Evolutionary conservation across 2,113 vertebrate species (phyloP), one percentile per base, ranked within the genome.

Genomic region (Natator depressus): DNA sequence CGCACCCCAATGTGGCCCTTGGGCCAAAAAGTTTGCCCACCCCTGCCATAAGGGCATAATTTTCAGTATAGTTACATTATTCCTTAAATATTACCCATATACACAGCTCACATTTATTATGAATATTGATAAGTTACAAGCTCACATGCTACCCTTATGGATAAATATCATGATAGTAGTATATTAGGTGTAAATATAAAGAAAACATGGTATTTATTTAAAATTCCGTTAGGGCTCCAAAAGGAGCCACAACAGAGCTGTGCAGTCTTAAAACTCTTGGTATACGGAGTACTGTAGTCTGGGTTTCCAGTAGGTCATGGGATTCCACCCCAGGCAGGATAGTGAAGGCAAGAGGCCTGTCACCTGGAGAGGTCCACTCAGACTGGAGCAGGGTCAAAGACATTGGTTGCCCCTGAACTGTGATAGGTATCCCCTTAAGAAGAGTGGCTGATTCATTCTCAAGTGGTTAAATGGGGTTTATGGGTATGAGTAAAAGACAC

Each of bases 401-500:
- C 14, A 19, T n/a, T 17, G 8, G 42, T 76, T 25, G 20, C 22
- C 20, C n/a, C 24, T 84, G 6, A 69, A 78, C 10, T 7, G 24
- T 6, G 53, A 7, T 25, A 86, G 49, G 1, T 84, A 42, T 16
- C 27, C 46, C 62, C 82, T 4, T 49, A 65, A 80, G 50, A 87
- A 76, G 16, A 46, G 10, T 51, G 84, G 35, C 13, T 20, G 72
- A 76, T 46, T 75, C 59, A 47, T n/a, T 4, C 2, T 87, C 22
- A 42, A 69, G 46, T 14, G 65, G 29, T 47, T 95, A 46, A 46
- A 1, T 25, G 86, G 57, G 75, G 53, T 93, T 91, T 31, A 85
- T 88, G 78, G 25, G 6, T 17, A 29, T 85, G 95, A 96, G 88
- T 65, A 88, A 92, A 95, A 95, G 78, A 78, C 89, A 76, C 5